Evolutionary conservation across 2,797 vertebrate genomes (phyloP).

Genomic region (Phalloptychus januarius): DNA sequence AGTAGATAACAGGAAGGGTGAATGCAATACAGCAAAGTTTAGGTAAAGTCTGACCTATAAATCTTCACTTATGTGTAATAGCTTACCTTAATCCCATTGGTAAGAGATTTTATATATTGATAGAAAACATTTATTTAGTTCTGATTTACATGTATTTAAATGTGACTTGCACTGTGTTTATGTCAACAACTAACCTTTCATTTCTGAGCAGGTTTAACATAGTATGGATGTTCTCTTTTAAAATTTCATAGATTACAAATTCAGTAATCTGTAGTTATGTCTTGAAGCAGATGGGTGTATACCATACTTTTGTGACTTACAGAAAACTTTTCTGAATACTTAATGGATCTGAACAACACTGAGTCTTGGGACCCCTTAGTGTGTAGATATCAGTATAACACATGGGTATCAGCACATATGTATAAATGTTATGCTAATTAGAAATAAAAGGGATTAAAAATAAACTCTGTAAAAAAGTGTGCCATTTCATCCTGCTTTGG

Average conservation of each 20-base stretch:
- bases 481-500: not conserved
- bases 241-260: not conserved
- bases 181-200: not conserved
- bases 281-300: not conserved
- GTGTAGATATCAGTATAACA: not conserved
- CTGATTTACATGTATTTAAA: too few species aligned
- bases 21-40: not conserved
- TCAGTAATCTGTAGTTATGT: not conserved
- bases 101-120: not conserved
- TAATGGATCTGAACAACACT: not conserved
- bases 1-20: not conserved
- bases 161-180: not conserved
- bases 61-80: not conserved
- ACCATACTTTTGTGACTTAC: not conserved
- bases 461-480: not conserved
- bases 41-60: not conserved
- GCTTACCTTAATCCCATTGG: not conserved
- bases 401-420: not conserved
- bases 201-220: not conserved
- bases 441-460: not conserved
- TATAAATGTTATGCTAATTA: not conserved
- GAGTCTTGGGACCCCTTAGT: not conserved
- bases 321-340: not conserved
- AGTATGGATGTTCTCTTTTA: not conserved
- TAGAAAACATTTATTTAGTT: not conserved